Evolutionary conservation across 2,888 invertebrate genomes (phyloP).

Genomic region (Dichetophora obliterata): DNA sequence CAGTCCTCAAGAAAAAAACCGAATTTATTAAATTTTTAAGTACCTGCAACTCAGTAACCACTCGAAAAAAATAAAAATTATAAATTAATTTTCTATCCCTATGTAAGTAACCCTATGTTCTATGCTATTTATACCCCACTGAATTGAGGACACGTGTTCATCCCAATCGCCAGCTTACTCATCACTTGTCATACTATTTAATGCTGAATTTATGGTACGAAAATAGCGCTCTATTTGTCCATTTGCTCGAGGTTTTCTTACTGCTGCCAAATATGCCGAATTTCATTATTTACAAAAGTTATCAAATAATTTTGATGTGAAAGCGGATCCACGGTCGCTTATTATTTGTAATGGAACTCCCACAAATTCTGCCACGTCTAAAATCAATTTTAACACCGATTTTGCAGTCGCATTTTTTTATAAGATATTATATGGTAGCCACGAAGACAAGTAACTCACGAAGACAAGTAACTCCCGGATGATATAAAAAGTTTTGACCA

Average conservation of each 20-base stretch:
- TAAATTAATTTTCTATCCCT: not conserved
- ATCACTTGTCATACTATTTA: not conserved
- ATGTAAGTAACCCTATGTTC: not conserved
- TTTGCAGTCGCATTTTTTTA: not conserved
- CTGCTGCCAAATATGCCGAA: not conserved
- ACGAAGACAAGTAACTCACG: not conserved
- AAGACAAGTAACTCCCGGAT: not conserved
- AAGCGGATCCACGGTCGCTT: not conserved
- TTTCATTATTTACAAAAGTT: not conserved
- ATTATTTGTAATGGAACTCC: not conserved
- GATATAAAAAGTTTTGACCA: conserved; percentile 27
- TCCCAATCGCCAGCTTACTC: not conserved
- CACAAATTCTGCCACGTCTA: not conserved
- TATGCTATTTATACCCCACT: not conserved
- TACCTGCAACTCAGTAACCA: no score
- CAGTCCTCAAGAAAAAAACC: no score
- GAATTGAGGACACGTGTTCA: not conserved
- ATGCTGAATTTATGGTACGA: not conserved
- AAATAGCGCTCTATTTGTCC: not conserved
- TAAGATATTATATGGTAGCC: not conserved
- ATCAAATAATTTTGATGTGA: no score
- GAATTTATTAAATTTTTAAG: no score
- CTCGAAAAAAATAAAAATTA: no score
- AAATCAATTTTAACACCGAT: not conserved
- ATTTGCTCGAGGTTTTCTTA: not conserved